These are phyloP conservation scores for Campoplex capitator DNA, from an alignment of 2,888 invertebrate genomes.

Conservation along the genomic window DNA sequence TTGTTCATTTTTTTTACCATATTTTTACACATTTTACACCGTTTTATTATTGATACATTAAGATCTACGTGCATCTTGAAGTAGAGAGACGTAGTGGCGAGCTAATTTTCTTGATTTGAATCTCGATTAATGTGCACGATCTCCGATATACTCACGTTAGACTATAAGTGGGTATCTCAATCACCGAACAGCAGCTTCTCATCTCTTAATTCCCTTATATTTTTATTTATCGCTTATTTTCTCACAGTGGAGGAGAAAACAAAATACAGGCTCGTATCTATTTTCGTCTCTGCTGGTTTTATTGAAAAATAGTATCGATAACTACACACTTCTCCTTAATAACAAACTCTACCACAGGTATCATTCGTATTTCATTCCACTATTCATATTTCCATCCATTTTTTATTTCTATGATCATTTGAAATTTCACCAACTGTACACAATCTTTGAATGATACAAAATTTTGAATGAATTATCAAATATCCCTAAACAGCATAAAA, in stretches of 20 bases:
- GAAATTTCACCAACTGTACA: no score
- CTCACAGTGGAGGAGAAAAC: neutral
- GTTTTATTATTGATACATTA: neutral
- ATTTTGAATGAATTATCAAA: no score
- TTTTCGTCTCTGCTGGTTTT: neutral
- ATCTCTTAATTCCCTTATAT: conserved; percentile 53
- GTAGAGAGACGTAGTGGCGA: conserved; percentile 48
- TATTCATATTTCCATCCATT: neutral
- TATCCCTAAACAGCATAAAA: neutral
- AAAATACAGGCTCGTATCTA: conserved; percentile 20
- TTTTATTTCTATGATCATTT: neutral
- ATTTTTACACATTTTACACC: neutral
- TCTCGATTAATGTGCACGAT: conserved; percentile 74
- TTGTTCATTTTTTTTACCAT: no score
- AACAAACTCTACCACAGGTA: no score
- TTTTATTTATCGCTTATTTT: conserved; percentile 53
- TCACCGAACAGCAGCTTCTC: conserved; percentile 51
- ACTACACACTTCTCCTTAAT: no score
- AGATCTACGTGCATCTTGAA: conserved; percentile 15
- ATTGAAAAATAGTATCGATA: neutral
- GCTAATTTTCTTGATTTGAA: conserved; percentile 78
- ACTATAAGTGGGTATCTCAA: neutral
- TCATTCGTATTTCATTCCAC: neutral
- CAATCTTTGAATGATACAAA: no score
- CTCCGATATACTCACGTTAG: conserved; percentile 41